Conservation (phyloP, 2,888 invertebrate genomes). For the Xiphydria camelus region DNA sequence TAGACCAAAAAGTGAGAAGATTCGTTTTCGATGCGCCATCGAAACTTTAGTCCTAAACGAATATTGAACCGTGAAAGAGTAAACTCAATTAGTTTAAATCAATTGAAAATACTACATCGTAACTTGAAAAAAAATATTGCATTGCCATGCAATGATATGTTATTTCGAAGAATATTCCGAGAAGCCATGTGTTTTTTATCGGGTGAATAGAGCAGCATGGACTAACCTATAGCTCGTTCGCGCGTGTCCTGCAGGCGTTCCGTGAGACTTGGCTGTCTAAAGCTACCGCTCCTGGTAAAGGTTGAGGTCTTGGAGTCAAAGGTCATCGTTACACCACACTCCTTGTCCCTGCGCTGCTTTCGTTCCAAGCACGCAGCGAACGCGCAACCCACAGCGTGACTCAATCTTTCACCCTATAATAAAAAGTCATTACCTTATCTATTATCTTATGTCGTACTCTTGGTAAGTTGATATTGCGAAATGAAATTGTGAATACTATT, state of each 20-base stretch:
- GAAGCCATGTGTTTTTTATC: too few relatives aligned
- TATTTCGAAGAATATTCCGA: too few relatives aligned
- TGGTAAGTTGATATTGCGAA: too few relatives aligned
- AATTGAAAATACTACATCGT: too few relatives aligned
- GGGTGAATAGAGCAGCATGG: conserved; percentile 3
- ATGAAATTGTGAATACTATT: too few relatives aligned
- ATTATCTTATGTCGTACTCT: too few relatives aligned
- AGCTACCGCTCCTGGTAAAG: conserved; percentile 91
- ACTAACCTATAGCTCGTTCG: conserved; percentile 65
- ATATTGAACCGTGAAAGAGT: too few relatives aligned
- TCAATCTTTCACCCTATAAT: conserved; percentile 86
- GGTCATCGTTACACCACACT: conserved; percentile 91
- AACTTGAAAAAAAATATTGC: too few relatives aligned
- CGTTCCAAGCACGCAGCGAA: conserved; percentile 97
- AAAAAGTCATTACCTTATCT: too few relatives aligned
- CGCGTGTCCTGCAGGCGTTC: conserved; percentile 66
- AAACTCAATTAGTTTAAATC: too few relatives aligned
- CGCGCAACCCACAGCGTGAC: conserved; percentile 99
- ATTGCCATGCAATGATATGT: too few relatives aligned
- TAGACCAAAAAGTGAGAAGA: background rate
- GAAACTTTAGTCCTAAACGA: too few relatives aligned
- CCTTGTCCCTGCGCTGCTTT: conserved; percentile 96
- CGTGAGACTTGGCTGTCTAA: conserved; percentile 81
- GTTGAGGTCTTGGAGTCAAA: conserved; percentile 88
- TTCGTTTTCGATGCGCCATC: background rate